Conservation (phyloP, 2,888 invertebrate species). For the Synergus japonicus region DNA sequence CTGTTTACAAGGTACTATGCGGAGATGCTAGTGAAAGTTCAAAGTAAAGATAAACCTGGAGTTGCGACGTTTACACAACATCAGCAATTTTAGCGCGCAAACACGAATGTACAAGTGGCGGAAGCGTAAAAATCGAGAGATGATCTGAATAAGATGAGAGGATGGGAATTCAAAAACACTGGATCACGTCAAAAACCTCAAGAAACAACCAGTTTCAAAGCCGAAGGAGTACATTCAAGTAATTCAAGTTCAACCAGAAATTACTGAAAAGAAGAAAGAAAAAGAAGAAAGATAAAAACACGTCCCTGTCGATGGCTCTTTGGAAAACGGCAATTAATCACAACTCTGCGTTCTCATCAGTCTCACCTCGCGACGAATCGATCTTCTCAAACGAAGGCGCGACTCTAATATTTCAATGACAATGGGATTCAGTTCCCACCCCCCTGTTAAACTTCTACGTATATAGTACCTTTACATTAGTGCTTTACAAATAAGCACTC, state of each 20-base stretch:
- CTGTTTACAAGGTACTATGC: slow-evolving; percentile 43
- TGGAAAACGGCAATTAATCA: slow-evolving; percentile 36
- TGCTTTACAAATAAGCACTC: slow-evolving; percentile 5
- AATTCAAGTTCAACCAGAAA: slow-evolving; percentile 14
- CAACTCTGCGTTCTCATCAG: slow-evolving; percentile 15
- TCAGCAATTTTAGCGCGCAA: slow-evolving; percentile 39
- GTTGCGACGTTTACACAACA: slow-evolving; percentile 44
- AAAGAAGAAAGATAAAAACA: not conserved
- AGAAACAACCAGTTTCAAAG: slow-evolving; percentile 19
- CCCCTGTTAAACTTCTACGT: not conserved
- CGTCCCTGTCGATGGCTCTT: slow-evolving; percentile 21
- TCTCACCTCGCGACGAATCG: slow-evolving; percentile 36
- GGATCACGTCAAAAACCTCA: slow-evolving; percentile 2
- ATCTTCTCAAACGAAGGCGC: slow-evolving; percentile 26
- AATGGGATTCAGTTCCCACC: not conserved
- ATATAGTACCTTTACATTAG: not conserved
- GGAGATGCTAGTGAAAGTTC: slow-evolving; percentile 59
- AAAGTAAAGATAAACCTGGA: slow-evolving; percentile 48
- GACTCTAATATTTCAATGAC: slow-evolving; percentile 31
- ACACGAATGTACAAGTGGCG: slow-evolving; percentile 16
- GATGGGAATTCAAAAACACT: slow-evolving; percentile 17
- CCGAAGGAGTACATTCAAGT: not conserved
- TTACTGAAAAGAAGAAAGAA: slow-evolving; percentile 14
- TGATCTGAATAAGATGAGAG: slow-evolving; percentile 20
- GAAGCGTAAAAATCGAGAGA: slow-evolving; percentile 26